Base-by-base conservation (phyloP, 2,888 invertebrate genomes). In the Ormia ochracea region DNA sequence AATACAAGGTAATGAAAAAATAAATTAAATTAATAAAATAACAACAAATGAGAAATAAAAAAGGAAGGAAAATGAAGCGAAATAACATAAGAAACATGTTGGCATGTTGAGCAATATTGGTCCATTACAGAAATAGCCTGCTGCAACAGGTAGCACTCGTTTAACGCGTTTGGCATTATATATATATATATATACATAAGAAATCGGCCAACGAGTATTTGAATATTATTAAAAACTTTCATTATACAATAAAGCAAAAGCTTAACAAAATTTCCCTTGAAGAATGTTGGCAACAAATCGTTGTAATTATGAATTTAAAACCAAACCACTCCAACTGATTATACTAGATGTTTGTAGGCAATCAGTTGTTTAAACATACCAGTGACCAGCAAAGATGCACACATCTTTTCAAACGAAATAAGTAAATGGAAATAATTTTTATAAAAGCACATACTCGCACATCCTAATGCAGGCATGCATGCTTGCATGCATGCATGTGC, bases 71-170 rank as follows among this genome's bases (percentile, higher is more conserved):
- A 38, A 33, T 9, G 14, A 59, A 28, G n/a, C 4, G 31, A 77
- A 66, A 61, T 56, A 50, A 33, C 45, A 50, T 43, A 58, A 59
- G 63, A 80, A 63, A 69, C 76, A 76, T 66, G 66, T 80, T 76
- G 80, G 72, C 31, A 76, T 80, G 80, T 76, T 63, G 50, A 45
- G 68, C 61, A 72, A 45, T 74, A 65, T 52, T 59, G 74, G 65
- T 66, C 79, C 65, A 75, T 79, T 79, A 70, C 50, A 58, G n/a
- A 41, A 33, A 69, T 33, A 7, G 12, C 14, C 6, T 3, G 2
- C 6, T 31, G 31, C 23, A 9, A 74, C 68, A 74, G 74, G 74
- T 52, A 36, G 70, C 65, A 54, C 41, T 52, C 1, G 19, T 38
- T 66, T 21, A 41, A 66, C 31, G 38, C n/a, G 48, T 17, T 26